Base-by-base conservation (phyloP, 1,140 invertebrate species). In the Vanessa atalanta region DNA sequence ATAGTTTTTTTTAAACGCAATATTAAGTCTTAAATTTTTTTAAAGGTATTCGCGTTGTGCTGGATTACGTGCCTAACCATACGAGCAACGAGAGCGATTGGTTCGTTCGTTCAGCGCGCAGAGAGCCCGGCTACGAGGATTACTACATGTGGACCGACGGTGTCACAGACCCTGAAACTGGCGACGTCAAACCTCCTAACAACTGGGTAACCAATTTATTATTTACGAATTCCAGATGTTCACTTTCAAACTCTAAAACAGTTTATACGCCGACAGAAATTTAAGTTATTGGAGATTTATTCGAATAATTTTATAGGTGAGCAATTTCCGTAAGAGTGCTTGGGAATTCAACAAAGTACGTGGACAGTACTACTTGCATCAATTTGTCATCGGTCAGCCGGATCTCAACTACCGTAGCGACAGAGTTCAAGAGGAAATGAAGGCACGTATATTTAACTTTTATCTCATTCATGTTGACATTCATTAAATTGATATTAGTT, bases 381-480 rank as follows among this genome's bases (percentile, higher is more conserved):
- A 96, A 81, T 97, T 96, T 83, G 85, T 93, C 0, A 87, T 88
- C 16, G 93, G 94, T 65, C 96, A 97, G 79, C 96, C 96, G 0
- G 96, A 97, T 83, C 90, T 97, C 0, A 97, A 97, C 87, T 96
- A 95, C 81, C 90, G 94, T 15, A 95, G 95, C 82, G 87, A 93
- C 5, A 82, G 84, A 51, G 94, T 97, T 1, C 89, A 94, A 0
- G 83, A 95, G 75, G 95, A 95, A 80, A 95, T 97, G 93, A 95
- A 95, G 87, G 94, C 94, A 85, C 12, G 20, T 16, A 5, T 26
- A 2, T 60, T 51, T n/a, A 43, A 43, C 37, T 51, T 51, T 51
- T 14, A 51, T 51, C 7, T 15, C 14, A 12, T n/a, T 51, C 11
- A n/a, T 15, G 14, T 6, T 14, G 5, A 2, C 13, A 51, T 8